phyloP scores from a whole-genome alignment of 1,140 invertebrate species.

The Araneus ventricosus region DNA sequence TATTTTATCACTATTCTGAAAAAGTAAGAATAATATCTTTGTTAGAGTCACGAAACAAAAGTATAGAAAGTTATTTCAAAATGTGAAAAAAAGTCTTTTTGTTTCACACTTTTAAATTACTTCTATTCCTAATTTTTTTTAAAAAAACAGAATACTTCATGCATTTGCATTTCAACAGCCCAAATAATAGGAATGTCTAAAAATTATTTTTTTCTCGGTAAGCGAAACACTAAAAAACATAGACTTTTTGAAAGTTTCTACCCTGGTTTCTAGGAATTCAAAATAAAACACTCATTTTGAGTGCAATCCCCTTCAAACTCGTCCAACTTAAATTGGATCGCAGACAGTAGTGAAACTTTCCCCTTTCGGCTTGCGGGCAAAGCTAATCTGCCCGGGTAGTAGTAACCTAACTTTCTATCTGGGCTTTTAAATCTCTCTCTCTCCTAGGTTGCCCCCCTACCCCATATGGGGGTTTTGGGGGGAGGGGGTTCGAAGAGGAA shows the following conservation, averaged over 20 bases:
- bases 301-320: conserved; percentile 23
- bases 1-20: too few relatives aligned
- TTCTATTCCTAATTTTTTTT: too few relatives aligned
- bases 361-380: conserved; percentile 39
- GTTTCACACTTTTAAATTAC: too few relatives aligned
- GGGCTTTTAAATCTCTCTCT: conserved; percentile 7
- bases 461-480: too few relatives aligned
- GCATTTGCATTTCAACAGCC: too few relatives aligned
- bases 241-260: not conserved
- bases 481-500: conserved; percentile 1
- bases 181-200: not conserved
- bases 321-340: conserved; percentile 39
- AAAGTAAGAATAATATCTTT: too few relatives aligned
- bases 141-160: too few relatives aligned
- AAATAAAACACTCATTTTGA: conserved; percentile 26
- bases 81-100: too few relatives aligned
- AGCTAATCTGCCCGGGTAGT: not conserved
- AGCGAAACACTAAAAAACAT: not conserved
- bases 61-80: too few relatives aligned
- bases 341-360: conserved; percentile 48
- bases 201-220: not conserved
- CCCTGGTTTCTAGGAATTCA: not conserved
- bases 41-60: too few relatives aligned
- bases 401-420: conserved; percentile 30
- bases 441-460: not conserved